Conservation (phyloP, 53 echinoderm and acorn worm species). For the Pentamera pediparva region DNA sequence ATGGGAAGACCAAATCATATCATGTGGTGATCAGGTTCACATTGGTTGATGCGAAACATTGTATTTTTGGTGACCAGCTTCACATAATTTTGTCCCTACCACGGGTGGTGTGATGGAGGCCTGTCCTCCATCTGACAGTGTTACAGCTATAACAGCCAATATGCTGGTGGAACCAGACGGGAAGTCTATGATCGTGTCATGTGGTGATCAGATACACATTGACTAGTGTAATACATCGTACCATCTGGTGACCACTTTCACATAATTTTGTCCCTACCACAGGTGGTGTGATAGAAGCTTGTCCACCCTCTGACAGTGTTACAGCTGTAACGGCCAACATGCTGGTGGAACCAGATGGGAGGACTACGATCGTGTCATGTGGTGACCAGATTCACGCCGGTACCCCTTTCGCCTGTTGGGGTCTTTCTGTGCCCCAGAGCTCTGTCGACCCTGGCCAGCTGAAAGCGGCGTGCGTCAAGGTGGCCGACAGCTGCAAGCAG, state of each 20-base stretch:
- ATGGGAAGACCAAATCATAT: no score
- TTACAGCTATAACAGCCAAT: slow-evolving; percentile 78
- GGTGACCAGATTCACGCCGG: slow-evolving; percentile 94
- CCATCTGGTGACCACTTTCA: not conserved
- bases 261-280: not conserved
- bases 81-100: no score
- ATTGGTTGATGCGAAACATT: no score
- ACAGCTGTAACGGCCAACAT: slow-evolving; percentile 86
- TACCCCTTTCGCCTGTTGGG: slow-evolving; percentile 86
- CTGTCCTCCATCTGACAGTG: slow-evolving; percentile 90
- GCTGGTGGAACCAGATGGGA: slow-evolving; percentile 69
- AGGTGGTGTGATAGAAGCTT: slow-evolving; percentile 95
- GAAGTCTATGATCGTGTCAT: slow-evolving; percentile 55
- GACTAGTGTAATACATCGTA: not conserved
- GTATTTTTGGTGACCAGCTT: no score
- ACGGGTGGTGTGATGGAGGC: slow-evolving; percentile 90
- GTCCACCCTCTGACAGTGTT: slow-evolving; percentile 88
- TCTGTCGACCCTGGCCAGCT: slow-evolving; percentile 75
- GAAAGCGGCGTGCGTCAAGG: slow-evolving; percentile 63
- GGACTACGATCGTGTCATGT: slow-evolving; percentile 58
- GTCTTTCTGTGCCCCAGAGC: slow-evolving; percentile 86
- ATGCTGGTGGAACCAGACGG: slow-evolving; percentile 76
- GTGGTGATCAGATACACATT: slow-evolving; percentile 93
- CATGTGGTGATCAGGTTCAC: no score
- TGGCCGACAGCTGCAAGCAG: slow-evolving; percentile 74